These are phyloP conservation scores for Corythoichthys haematopterus DNA, from an alignment of 2,113 vertebrate genomes.

Conservation along the genomic window DNA sequence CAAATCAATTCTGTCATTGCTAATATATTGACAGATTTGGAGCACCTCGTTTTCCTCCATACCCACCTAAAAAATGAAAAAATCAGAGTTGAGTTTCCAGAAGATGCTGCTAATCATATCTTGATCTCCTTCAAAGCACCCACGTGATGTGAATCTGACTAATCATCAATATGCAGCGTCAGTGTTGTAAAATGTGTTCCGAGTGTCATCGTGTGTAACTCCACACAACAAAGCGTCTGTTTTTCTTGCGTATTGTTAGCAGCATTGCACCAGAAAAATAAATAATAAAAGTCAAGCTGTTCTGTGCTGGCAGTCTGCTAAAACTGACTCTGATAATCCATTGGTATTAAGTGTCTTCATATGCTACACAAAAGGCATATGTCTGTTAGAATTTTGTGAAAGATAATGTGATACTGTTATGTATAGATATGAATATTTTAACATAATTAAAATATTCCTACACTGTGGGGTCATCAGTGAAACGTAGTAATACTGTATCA, in stretches of 20 bases:
- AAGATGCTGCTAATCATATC: neutral
- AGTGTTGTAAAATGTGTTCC: neutral
- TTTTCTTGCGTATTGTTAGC: neutral
- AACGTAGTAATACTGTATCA: neutral
- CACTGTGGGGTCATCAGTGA: neutral
- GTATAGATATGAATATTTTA: no score
- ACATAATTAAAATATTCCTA: neutral
- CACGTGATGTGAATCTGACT: neutral
- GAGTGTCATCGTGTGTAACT: neutral
- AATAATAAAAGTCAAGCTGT: constrained; percentile 30
- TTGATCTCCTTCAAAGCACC: neutral
- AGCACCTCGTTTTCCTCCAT: neutral
- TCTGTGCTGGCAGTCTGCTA: constrained; percentile 10
- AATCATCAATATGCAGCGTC: neutral
- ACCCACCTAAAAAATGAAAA: neutral
- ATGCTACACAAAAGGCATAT: neutral
- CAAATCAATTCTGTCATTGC: no score
- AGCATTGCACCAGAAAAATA: constrained; percentile 12
- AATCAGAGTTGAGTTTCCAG: neutral
- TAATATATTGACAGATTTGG: no score
- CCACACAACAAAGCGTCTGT: neutral
- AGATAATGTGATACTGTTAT: no score
- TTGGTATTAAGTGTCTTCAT: neutral
- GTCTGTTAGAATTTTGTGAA: neutral
- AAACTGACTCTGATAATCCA: neutral